A percentile compares a stretch with the other conserved stretches of the same genome.
These are phyloP conservation scores for Pseudonaja textilis DNA, from an alignment of 2,113 vertebrate genomes.

Conservation along the genomic window DNA sequence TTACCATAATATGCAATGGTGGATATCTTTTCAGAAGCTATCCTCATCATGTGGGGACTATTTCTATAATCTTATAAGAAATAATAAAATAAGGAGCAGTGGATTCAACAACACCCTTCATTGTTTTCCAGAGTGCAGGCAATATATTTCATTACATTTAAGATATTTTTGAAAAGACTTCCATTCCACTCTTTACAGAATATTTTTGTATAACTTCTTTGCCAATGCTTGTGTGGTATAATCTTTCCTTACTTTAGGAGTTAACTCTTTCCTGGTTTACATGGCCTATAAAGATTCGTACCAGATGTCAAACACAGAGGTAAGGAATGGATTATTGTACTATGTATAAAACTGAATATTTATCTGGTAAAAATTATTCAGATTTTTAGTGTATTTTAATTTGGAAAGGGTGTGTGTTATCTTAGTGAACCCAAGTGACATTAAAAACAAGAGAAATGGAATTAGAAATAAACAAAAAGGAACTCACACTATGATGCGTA, in stretches of 20 bases:
- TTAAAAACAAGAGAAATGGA: background rate
- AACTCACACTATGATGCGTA: background rate
- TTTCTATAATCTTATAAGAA: background rate
- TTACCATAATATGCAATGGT: background rate
- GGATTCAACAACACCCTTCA: background rate
- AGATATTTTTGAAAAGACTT: background rate
- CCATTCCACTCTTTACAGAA: background rate
- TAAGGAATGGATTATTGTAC: slow-evolving; percentile 50
- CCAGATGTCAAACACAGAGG: slow-evolving; percentile 97
- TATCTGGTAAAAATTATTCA: background rate
- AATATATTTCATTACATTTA: background rate
- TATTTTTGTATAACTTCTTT: background rate
- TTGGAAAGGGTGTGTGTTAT: background rate
- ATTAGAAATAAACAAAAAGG: background rate
- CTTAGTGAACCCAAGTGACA: background rate
- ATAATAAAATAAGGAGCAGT: background rate
- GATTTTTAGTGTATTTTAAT: background rate
- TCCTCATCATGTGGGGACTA: background rate
- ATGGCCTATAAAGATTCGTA: slow-evolving; percentile 98
- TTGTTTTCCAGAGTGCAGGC: background rate
- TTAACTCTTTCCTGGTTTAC: slow-evolving; percentile 97
- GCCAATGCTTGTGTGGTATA: slow-evolving; percentile 28
- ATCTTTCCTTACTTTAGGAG: slow-evolving; percentile 69
- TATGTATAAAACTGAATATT: background rate
- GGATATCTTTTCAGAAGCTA: background rate